phyloP scores from a whole-genome alignment of 2,113 vertebrate genomes.

The Hippocampus zosterae region DNA sequence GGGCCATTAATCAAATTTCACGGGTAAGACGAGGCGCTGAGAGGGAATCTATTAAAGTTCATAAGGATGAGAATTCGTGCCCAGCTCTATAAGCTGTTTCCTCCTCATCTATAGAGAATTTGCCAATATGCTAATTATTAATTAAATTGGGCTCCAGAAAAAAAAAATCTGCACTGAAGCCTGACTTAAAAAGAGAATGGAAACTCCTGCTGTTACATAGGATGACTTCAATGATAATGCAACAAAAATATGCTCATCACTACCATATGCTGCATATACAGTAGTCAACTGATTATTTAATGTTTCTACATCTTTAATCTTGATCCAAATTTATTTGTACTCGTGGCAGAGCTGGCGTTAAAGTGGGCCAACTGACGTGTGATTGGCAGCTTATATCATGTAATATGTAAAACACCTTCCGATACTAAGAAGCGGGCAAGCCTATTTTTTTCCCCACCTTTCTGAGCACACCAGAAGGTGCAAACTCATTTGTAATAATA shows the following conservation, averaged over 20 bases:
- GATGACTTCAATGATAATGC: background rate
- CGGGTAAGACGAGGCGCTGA: constrained; percentile 32
- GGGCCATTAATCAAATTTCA: constrained; percentile 52
- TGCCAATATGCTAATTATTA: constrained; percentile 10
- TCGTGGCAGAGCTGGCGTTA: background rate
- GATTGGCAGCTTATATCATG: constrained; percentile 10
- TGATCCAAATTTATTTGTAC: background rate
- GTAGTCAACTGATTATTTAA: background rate
- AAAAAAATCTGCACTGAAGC: background rate
- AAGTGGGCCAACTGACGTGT: constrained; percentile 3
- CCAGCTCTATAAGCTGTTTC: constrained; percentile 1
- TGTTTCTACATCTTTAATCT: background rate
- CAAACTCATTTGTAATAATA: constrained; percentile 9
- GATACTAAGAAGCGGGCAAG: background rate
- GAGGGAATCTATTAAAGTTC: constrained; percentile 50
- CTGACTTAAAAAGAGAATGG: background rate
- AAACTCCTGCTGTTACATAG: background rate
- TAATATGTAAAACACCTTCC: constrained; percentile 6
- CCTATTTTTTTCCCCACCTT: background rate
- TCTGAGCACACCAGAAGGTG: background rate
- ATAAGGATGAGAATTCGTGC: constrained; percentile 14
- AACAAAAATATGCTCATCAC: background rate
- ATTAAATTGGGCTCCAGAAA: constrained; percentile 1
- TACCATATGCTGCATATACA: background rate
- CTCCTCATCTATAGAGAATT: constrained; percentile 15